These are phyloP conservation scores for Urocolius indicus DNA, from an alignment of 2,113 vertebrate species.

Conservation along the genomic window DNA sequence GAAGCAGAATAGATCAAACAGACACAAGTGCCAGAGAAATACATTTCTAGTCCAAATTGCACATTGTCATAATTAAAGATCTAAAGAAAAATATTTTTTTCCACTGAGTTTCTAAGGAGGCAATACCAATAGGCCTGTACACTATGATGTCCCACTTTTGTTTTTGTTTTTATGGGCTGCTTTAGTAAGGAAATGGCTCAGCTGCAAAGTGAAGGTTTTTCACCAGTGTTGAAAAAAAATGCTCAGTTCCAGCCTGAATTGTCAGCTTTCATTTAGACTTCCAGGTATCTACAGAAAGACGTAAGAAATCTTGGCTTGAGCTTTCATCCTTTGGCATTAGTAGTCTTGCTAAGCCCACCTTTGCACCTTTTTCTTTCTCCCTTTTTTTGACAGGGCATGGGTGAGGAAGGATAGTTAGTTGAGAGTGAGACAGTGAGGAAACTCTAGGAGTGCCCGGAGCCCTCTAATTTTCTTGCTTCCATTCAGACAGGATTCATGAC, in stretches of 20 bases:
- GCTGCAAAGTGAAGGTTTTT: not conserved
- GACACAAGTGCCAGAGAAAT: not conserved
- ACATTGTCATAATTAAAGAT: not conserved
- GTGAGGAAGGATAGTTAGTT: not conserved
- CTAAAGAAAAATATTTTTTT: not conserved
- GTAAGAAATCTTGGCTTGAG: not conserved
- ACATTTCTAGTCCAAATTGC: not conserved
- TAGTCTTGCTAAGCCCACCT: not conserved
- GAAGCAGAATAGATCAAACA: not conserved
- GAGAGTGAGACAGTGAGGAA: not conserved
- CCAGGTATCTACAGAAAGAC: not conserved
- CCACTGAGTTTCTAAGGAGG: not conserved
- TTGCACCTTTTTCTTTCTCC: not conserved
- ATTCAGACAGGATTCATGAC: not conserved
- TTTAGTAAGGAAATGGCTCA: not conserved
- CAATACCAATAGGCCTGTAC: not conserved
- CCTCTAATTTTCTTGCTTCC: not conserved
- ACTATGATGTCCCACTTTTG: not conserved
- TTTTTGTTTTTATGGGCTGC: not conserved
- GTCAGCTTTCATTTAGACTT: not conserved
- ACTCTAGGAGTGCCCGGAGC: not conserved
- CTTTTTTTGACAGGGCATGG: not conserved
- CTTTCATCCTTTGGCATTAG: not conserved
- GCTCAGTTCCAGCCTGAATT: not conserved
- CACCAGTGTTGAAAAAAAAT: not conserved